These are phyloP conservation scores for Enteromius argenteus DNA, from an alignment of 2,797 vertebrate species.

Conservation along the genomic window DNA sequence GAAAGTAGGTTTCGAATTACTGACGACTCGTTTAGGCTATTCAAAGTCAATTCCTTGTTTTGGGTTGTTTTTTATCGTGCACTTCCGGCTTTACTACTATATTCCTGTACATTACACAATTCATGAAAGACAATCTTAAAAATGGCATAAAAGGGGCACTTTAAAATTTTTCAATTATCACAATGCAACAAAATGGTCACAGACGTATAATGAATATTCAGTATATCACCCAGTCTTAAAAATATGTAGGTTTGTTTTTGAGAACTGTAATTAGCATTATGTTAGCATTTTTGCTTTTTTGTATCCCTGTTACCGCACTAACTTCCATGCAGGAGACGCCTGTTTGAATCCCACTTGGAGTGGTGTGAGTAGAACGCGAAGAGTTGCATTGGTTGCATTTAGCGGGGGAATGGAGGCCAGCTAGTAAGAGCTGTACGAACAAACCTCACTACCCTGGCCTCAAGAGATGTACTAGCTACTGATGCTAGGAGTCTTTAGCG, in stretches of 20 bases:
- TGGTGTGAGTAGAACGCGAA: not conserved
- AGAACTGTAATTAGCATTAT: not conserved
- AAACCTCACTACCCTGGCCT: not conserved
- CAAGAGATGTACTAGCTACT: not conserved
- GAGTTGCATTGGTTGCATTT: not conserved
- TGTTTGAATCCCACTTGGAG: not conserved
- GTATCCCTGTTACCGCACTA: not conserved
- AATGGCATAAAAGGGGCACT: not conserved
- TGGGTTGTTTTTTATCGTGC: not conserved
- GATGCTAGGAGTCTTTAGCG: not conserved
- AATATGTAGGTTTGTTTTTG: slow-evolving; percentile 2
- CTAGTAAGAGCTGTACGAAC: too few relatives aligned
- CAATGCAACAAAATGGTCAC: not conserved
- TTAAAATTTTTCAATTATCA: not conserved
- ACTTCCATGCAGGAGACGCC: not conserved
- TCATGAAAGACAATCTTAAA: not conserved
- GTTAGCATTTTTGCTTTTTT: not conserved
- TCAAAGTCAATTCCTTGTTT: not conserved
- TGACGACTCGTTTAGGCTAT: not conserved
- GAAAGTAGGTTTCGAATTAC: not conserved
- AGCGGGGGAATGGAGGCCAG: not conserved
- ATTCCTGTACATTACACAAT: not conserved
- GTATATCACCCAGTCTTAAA: not conserved
- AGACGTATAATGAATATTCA: not conserved
- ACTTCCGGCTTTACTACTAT: not conserved